Conservation (phyloP, 1,140 invertebrate species). For the Radopholus similis region DNA sequence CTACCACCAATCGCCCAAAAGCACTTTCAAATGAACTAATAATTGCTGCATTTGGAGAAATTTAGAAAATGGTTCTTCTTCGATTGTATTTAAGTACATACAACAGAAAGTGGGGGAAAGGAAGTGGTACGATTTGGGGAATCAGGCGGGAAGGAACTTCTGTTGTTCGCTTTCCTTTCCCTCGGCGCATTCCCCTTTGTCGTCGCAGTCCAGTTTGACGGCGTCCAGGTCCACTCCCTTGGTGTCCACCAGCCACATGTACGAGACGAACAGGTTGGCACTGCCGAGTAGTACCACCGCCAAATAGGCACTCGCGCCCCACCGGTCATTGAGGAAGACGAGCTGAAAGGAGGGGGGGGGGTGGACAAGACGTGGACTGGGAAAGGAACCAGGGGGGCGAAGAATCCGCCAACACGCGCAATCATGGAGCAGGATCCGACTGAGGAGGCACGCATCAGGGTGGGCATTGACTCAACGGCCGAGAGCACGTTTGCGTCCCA, state of each 20-base stretch:
- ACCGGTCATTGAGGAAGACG: slow-evolving; percentile 48
- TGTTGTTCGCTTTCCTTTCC: background rate
- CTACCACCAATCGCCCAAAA: background rate
- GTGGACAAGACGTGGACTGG: background rate
- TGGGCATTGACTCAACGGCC: slow-evolving; percentile 25
- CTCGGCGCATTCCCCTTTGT: background rate
- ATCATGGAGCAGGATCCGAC: slow-evolving; percentile 48
- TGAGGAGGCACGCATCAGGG: slow-evolving; percentile 19
- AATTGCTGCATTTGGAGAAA: too few species aligned
- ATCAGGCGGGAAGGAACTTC: background rate
- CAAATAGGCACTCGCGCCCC: slow-evolving; percentile 56
- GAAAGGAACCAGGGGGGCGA: slow-evolving; percentile 45
- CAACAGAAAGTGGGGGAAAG: background rate
- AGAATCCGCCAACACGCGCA: slow-evolving; percentile 53
- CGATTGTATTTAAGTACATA: background rate
- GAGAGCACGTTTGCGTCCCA: slow-evolving; percentile 12
- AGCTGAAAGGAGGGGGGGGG: slow-evolving; percentile 37
- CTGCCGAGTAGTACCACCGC: slow-evolving; percentile 48
- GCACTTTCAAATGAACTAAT: background rate
- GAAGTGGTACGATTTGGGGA: background rate
- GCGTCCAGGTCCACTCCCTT: slow-evolving; percentile 32
- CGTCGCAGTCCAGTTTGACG: background rate
- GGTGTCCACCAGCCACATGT: slow-evolving; percentile 56
- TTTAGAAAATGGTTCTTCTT: too few species aligned
- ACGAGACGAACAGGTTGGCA: slow-evolving; percentile 53